phyloP scores from a whole-genome alignment of 2,113 vertebrate genomes.

The Phylloscopus trochiloides region DNA sequence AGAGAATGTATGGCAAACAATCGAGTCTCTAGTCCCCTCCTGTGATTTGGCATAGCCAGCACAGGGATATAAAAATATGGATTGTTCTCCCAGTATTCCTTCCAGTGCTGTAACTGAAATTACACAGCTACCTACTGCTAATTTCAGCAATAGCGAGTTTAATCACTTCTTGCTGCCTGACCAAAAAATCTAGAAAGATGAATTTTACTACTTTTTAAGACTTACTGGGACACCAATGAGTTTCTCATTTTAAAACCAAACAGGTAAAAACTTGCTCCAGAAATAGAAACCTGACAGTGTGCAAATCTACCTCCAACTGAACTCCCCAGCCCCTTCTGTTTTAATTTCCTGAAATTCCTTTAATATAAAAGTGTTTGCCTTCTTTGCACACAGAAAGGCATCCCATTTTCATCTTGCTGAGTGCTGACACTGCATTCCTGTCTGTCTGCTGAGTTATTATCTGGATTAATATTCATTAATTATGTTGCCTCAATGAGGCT shows the following conservation, averaged over 20 bases:
- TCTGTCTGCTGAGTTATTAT: constrained; percentile 35
- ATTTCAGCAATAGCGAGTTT: neutral
- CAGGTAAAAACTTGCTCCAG: neutral
- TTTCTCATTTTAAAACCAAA: neutral
- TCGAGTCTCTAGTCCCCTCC: neutral
- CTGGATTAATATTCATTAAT: constrained; percentile 53
- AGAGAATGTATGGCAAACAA: neutral
- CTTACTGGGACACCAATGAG: neutral
- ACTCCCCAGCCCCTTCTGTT: neutral
- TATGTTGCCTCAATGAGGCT: neutral
- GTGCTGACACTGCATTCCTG: constrained; percentile 17
- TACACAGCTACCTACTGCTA: neutral
- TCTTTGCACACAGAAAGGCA: neutral
- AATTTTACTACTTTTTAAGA: neutral
- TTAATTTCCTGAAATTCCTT: neutral
- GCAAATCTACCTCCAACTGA: neutral
- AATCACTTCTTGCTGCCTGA: neutral
- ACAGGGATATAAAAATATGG: neutral
- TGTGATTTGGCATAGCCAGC: neutral
- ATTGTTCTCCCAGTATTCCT: neutral
- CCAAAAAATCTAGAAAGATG: neutral
- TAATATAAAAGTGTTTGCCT: neutral
- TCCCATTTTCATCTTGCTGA: constrained; percentile 7
- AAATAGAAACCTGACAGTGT: neutral
- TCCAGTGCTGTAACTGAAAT: neutral